Percentiles rank a stretch among this genome's conserved stretches.
phyloP scores from a whole-genome alignment of 1,140 invertebrate genomes.

The Drosophila pseudoobscura region DNA sequence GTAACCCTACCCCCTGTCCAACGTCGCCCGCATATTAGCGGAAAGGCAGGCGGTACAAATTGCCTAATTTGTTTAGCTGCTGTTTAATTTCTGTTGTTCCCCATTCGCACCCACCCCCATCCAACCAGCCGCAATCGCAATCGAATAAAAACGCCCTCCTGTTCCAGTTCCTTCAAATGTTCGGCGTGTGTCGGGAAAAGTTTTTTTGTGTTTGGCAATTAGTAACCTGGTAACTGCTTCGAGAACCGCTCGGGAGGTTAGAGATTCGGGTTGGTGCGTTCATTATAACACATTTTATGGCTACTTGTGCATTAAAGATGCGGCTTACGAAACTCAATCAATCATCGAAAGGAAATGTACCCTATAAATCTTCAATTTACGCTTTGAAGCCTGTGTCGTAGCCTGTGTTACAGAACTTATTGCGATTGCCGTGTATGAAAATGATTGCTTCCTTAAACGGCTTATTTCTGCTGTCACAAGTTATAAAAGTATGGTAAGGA shows the following conservation, averaged over 20 bases:
- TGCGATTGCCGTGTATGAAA: too few relatives aligned
- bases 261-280: constrained; percentile 2
- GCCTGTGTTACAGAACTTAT: too few relatives aligned
- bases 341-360: too few relatives aligned
- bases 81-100: constrained; percentile 28
- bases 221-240: constrained; percentile 18
- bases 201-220: constrained; percentile 26
- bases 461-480: too few relatives aligned
- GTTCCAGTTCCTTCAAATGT: neutral
- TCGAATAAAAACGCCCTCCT: neutral
- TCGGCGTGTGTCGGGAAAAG: constrained; percentile 1
- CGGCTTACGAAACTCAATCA: too few relatives aligned
- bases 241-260: neutral
- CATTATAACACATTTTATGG: neutral
- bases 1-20: neutral
- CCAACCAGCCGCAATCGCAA: constrained; percentile 9
- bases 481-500: too few relatives aligned
- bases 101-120: neutral
- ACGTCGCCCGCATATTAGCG: constrained; percentile 17
- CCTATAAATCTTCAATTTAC: too few relatives aligned
- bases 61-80: constrained; percentile 50
- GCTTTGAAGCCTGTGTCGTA: too few relatives aligned
- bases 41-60: constrained; percentile 35
- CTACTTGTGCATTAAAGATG: neutral
- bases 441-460: too few relatives aligned